A percentile compares a stretch with the other conserved stretches of the same genome.
These are phyloP conservation scores for Orientallactaga bullata DNA, from an alignment of 2,113 vertebrate species.

Conservation along the genomic window DNA sequence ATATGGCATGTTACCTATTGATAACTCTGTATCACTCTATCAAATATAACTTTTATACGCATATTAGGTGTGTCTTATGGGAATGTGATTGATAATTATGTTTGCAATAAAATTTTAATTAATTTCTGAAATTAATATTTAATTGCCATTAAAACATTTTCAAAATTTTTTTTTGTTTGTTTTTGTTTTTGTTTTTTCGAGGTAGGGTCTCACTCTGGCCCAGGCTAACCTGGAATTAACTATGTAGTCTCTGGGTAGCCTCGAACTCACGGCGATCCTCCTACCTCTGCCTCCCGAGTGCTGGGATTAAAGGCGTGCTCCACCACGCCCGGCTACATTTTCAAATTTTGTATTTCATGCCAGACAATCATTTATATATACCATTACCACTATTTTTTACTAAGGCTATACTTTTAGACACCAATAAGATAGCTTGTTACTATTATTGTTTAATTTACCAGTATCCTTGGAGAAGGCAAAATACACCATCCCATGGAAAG, in stretches of 20 bases:
- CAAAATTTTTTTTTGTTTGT: too few relatives aligned
- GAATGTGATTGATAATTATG: not conserved
- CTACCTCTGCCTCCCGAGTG: too few relatives aligned
- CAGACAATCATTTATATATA: not conserved
- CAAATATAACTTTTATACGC: constrained; percentile 27
- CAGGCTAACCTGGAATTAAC: too few relatives aligned
- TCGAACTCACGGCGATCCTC: too few relatives aligned
- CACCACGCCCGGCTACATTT: too few relatives aligned
- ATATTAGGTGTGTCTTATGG: not conserved
- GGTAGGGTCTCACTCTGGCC: too few relatives aligned
- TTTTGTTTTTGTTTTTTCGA: too few relatives aligned
- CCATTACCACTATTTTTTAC: not conserved
- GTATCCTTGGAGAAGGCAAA: not conserved
- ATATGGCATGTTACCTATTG: not conserved
- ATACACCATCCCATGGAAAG: not conserved
- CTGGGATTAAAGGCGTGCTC: too few relatives aligned
- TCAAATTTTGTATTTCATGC: not conserved
- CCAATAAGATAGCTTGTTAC: not conserved
- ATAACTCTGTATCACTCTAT: not conserved
- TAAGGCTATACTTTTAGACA: not conserved
- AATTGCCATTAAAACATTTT: not conserved
- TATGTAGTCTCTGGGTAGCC: too few relatives aligned
- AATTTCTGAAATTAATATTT: not conserved
- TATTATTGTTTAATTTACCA: constrained; percentile 29
- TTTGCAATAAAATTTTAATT: not conserved